Evolutionary conservation across 2,797 vertebrate genomes (phyloP), one percentile per base, ranked within the genome.

Genomic region (Poecilia wingei): DNA sequence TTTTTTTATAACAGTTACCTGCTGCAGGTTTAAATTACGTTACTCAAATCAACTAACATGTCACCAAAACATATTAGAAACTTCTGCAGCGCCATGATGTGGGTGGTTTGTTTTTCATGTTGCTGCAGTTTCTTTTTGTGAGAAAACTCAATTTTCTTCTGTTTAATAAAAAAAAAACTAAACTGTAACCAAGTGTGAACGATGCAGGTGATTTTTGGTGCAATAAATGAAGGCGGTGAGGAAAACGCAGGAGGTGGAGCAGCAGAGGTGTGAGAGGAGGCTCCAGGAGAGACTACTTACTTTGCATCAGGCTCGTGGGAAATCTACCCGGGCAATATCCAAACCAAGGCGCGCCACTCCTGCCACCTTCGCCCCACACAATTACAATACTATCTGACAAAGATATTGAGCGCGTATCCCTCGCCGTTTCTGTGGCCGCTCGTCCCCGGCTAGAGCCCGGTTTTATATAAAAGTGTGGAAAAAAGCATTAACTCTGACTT

Each of bases 261-360:
- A 57, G 4, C 47, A 41, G 53, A 72, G 84, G 76, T 71, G 76
- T 41, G 74, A 45, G 78, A 75, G 79, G 43, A 83, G 80, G 78
- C 68, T 90, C 84, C 85, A 76, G 72, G 88, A 86, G 90, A 91
- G 88, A 88, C 83, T 87, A 81, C 84, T 90, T 87, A 77, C 81
- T 87, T 82, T 46, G 84, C 91, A 78, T 75, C 86, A 43, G 86
- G 69, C 95, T 95, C 93, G 0, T 75, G 95, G 94, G 95, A 95
- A 95, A 95, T 95, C 90, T 94, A 89, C 93, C 79, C 92, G 90
- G 92, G 91, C 93, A 95, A 95, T 96, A 95, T 95, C 91, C 93
- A 91, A 91, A 92, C 86, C 91, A 78, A 79, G 89, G 82, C 78
- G 46, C 90, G 89, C 61, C 59, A 88, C 93, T 88, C 75, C 92